Evolutionary conservation across 2,113 vertebrate species (phyloP).

Genomic region (Barnardius zonarius): DNA sequence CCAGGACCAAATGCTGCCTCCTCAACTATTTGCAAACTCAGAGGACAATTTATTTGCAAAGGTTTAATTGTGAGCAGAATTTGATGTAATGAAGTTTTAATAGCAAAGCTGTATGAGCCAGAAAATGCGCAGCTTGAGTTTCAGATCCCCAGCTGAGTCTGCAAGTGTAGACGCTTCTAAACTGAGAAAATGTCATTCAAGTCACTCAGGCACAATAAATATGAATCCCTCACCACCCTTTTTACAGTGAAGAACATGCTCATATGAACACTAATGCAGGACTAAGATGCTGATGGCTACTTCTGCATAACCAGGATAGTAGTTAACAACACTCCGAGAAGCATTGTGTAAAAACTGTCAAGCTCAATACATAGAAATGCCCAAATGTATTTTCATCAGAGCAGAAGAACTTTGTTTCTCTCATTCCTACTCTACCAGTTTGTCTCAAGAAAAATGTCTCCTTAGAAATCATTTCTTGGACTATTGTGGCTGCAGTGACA

Average conservation of each 20-base stretch:
- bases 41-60: slow-evolving; percentile 24
- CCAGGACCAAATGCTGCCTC: background rate
- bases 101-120: slow-evolving; percentile 34
- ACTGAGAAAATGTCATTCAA: slow-evolving; percentile 44
- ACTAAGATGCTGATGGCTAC: slow-evolving; percentile 8
- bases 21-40: background rate
- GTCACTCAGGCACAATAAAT: slow-evolving; percentile 36
- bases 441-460: background rate
- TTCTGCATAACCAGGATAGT: background rate
- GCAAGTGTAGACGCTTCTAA: slow-evolving; percentile 42
- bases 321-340: background rate
- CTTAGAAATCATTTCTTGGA: background rate
- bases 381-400: background rate
- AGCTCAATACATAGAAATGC: background rate
- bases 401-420: background rate
- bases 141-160: slow-evolving; percentile 49
- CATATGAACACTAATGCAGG: background rate
- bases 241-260: background rate
- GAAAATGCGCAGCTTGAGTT: slow-evolving; percentile 51
- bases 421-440: background rate
- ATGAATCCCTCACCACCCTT: background rate
- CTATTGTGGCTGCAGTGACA: background rate
- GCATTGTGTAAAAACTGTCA: background rate
- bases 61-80: slow-evolving; percentile 49
- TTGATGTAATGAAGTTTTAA: slow-evolving; percentile 46